Base-by-base conservation (phyloP, 2,888 invertebrate species). In the Panorpa germanica region DNA sequence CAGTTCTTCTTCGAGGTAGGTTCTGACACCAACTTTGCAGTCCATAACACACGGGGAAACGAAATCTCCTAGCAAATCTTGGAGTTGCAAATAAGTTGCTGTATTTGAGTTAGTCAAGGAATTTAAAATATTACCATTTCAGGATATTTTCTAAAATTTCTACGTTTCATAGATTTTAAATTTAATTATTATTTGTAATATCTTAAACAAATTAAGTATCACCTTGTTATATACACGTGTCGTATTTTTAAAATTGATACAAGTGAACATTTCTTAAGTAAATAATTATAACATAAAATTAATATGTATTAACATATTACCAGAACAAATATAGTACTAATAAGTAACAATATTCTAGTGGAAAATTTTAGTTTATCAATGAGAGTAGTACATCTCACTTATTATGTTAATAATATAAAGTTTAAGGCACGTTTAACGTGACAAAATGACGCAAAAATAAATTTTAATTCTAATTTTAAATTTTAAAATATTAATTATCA, bases 21-120 rank as follows among this genome's bases (percentile, higher is more conserved):
- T 93, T 43, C 93, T 63, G 17, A 90, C 83, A 18, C 93, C 93
- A 41, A 93, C 76, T 58, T 93, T 93, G 54, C 91, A 86, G 58
- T 93, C 93, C 91, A 93, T 93, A 3, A 93, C 90, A 45, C 71
- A 75, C 0, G 93, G 91, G 35, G 81, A 73, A 42, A 77, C 72
- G 51, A 90, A 93, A 48, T 83, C 83, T 37, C 85, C 82, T 33
- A 93, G 59, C 29, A 93, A 62, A 57, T 93, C 93, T 65, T 93
- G 85, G 31, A 93, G 61, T 57, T 91, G 86, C 35, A 93, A 65
- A 53, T 86, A 93, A 38, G 70, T 59, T 49, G 61, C 57, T 60
- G 52, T 46, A 29, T 35, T 24, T 29, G 17, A 21, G 28, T 39
- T 41, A 37, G 53, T 56, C 50, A 56, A 59, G 53, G 47, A n/a